Conservation (phyloP, 2,888 invertebrate genomes). For the Diarsia dahlii region DNA sequence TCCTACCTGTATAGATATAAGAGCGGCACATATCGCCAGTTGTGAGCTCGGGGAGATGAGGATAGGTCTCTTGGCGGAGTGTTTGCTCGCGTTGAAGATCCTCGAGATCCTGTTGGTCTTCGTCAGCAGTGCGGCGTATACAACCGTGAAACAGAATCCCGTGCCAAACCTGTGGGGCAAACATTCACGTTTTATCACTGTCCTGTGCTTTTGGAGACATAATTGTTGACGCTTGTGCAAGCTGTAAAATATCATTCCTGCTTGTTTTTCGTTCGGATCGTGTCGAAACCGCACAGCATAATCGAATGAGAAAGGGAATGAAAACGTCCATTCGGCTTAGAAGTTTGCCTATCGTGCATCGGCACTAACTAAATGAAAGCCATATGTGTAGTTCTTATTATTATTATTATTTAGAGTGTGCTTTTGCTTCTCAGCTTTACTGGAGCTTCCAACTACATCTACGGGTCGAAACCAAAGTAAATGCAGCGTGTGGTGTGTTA, state of each 20-base stretch:
- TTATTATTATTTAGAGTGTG: no score
- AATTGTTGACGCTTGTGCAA: background rate
- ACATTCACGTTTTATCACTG: background rate
- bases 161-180: conserved; percentile 93
- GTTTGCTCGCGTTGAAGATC: conserved; percentile 99
- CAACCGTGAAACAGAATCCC: conserved; percentile 98
- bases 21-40: conserved; percentile 96
- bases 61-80: conserved; percentile 97
- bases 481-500: no score
- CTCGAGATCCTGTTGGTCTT: conserved; percentile 99
- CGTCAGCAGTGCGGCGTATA: conserved; percentile 98
- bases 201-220: background rate
- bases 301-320: background rate
- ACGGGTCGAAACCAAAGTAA: no score
- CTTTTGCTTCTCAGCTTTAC: no score
- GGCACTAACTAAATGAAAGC: background rate
- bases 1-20: conserved; percentile 96
- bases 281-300: background rate
- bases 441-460: no score
- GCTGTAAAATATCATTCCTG: no score
- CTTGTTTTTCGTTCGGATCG: background rate
- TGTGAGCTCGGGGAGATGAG: conserved; percentile 98
- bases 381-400: background rate
- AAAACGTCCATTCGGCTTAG: background rate
- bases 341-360: background rate